Percentiles rank a stretch among this genome's conserved stretches.
Conservation (phyloP, 2,113 vertebrate genomes). For the Perca fluviatilis region DNA sequence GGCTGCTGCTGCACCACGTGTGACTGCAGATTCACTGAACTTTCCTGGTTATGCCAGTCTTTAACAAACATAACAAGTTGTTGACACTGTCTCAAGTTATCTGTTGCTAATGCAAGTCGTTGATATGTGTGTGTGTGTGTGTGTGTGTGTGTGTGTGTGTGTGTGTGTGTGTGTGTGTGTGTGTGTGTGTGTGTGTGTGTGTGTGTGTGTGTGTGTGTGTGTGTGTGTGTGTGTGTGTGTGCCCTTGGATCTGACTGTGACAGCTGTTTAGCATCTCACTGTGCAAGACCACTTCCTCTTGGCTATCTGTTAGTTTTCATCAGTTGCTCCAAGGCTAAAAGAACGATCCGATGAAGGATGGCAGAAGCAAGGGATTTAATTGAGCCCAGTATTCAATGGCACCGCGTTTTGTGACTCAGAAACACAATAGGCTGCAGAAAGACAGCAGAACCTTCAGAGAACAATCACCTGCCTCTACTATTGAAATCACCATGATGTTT, state of each 20-base stretch:
- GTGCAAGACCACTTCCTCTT: slow-evolving; percentile 44
- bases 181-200: too few species aligned
- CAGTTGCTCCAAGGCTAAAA: slow-evolving; percentile 15
- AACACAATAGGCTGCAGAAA: slow-evolving; percentile 45
- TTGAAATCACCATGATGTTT: slow-evolving; percentile 39
- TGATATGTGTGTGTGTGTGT: not conserved
- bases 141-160: too few species aligned
- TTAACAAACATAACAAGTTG: slow-evolving; percentile 24
- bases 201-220: not conserved
- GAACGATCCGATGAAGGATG: not conserved
- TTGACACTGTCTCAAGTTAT: slow-evolving; percentile 1
- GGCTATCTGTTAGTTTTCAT: slow-evolving; percentile 15
- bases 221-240: not conserved
- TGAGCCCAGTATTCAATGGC: slow-evolving; percentile 29
- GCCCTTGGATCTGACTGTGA: slow-evolving; percentile 24
- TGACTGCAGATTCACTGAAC: not conserved
- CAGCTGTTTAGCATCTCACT: slow-evolving; percentile 52
- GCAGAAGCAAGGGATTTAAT: slow-evolving; percentile 14
- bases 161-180: not conserved
- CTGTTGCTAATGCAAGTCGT: not conserved
- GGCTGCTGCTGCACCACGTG: not conserved
- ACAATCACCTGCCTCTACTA: slow-evolving; percentile 56
- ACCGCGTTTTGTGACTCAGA: slow-evolving; percentile 55
- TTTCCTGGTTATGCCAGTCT: slow-evolving; percentile 10
- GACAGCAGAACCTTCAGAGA: slow-evolving; percentile 58